Evolutionary conservation across 1,140 invertebrate genomes (phyloP), one percentile per base, ranked within the genome.

Genomic region (Aphelenchoides avenae): DNA sequence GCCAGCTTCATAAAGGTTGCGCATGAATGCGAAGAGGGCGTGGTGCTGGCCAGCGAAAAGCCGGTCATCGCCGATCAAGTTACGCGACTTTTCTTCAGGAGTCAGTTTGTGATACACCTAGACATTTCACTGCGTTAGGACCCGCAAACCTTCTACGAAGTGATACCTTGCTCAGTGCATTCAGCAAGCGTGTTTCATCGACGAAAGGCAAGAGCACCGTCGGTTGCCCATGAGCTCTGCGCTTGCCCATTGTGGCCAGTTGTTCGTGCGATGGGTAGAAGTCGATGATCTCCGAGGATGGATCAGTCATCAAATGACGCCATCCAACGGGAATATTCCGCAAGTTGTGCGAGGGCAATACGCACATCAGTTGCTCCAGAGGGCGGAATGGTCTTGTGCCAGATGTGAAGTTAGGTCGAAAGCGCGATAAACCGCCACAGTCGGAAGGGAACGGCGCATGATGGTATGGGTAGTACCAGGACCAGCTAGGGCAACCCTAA

Each of bases 361-460:
- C 94, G 43, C 91, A 87, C 94, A 99, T 99, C 56, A 99, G 80
- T 81, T 99, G 95, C 80, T 99, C 92, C 66, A 99, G 79, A 1
- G 95, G 95, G 58, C 87, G 87, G 78, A 98, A 97, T 84, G 80
- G 9, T 91, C 85, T 80, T 0, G 91, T 94, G 40, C 85, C 85
- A 73, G 83, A 87, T 71, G 90, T 87, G 80, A 98, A 98, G 70
- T 86, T 83, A 0, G 88, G 89, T 39, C 86, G 85, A 1, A 93
- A 79, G 11, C 87, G 85, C 44, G 83, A 84, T 34, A 98, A 88
- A 74, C 95, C 89, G 22, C 90, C 83, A 79, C 98, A 98, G 81
- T 99, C 94, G 33, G 92, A 96, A 4, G 95, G 94, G 82, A 99
- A 99, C n/a, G 94, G 94, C 2, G 95, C 94, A 83, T 98, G 99